These are phyloP conservation scores for Oppia nitens DNA, from an alignment of 1,140 invertebrate genomes.

Conservation along the genomic window DNA sequence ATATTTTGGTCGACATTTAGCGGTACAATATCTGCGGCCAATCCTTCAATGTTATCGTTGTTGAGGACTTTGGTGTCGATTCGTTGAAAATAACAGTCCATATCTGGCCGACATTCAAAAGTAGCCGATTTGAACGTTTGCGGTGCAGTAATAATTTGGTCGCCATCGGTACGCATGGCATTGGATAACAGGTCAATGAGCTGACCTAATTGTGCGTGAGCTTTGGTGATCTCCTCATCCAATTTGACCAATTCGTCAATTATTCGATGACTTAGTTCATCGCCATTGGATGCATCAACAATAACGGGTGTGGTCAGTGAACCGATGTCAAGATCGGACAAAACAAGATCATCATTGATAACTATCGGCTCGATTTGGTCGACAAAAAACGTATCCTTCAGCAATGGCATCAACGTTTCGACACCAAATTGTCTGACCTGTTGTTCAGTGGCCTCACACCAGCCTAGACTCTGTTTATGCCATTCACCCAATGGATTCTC, in stretches of 20 bases:
- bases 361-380: slow-evolving; percentile 11
- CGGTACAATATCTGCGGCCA: slow-evolving; percentile 12
- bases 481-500: slow-evolving; percentile 11
- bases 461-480: slow-evolving; percentile 7
- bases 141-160: neutral
- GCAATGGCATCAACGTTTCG: neutral
- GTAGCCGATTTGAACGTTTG: slow-evolving; percentile 12
- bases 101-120: slow-evolving; percentile 5
- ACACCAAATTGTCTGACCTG: neutral
- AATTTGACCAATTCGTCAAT: neutral
- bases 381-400: slow-evolving; percentile 9
- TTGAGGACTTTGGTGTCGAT: slow-evolving; percentile 12
- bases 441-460: slow-evolving; percentile 11
- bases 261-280: neutral
- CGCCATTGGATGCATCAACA: neutral
- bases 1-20: slow-evolving; percentile 13
- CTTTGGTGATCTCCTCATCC: neutral
- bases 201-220: neutral
- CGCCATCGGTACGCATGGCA: neutral
- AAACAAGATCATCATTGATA: slow-evolving; percentile 8
- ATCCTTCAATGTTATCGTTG: slow-evolving; percentile 9
- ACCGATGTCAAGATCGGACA: neutral
- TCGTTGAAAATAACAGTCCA: slow-evolving; percentile 1
- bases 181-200: neutral
- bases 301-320: neutral